Evolutionary conservation across 2,797 vertebrate genomes (phyloP).

Genomic region (Onychomys arenicola): DNA sequence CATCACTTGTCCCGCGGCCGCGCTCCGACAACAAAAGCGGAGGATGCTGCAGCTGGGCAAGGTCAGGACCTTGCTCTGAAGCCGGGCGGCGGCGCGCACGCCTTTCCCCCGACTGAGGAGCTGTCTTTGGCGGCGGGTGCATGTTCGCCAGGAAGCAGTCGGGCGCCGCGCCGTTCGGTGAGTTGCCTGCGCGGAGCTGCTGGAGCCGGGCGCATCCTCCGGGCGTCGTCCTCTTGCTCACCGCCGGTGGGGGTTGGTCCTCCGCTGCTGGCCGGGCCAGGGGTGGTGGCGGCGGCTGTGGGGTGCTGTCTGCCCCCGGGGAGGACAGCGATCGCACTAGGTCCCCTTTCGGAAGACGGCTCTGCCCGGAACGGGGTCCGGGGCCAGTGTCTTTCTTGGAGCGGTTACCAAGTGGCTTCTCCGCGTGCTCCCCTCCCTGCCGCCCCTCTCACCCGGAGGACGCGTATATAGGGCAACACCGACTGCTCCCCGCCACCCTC

Average conservation of each 20-base stretch:
- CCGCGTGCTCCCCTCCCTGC: conserved; percentile 55
- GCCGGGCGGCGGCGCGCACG: conserved; percentile 82
- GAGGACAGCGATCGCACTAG: conserved; percentile 36
- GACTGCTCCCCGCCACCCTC: conserved; percentile 76
- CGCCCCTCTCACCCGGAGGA: conserved; percentile 46
- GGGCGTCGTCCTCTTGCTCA: neutral
- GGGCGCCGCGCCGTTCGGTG: conserved; percentile 87
- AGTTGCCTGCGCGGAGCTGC: conserved; percentile 82
- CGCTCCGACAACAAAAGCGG: conserved; percentile 72
- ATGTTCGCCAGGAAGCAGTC: conserved; percentile 85
- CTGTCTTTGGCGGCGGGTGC: conserved; percentile 81
- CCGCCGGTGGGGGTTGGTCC: conserved; percentile 41
- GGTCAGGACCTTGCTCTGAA: conserved; percentile 88
- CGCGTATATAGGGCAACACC: conserved; percentile 82
- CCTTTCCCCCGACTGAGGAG: conserved; percentile 79
- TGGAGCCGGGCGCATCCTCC: conserved; percentile 77
- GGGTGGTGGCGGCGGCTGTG: conserved; percentile 47
- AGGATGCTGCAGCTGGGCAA: conserved; percentile 85
- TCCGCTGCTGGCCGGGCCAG: conserved; percentile 22
- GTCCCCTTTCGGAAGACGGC: conserved; percentile 35
- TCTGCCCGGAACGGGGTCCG: conserved; percentile 35
- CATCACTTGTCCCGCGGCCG: conserved; percentile 47
- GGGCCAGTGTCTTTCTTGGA: conserved; percentile 62
- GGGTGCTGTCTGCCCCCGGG: neutral
- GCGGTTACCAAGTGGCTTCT: conserved; percentile 75